phyloP scores from a whole-genome alignment of 2,888 invertebrate species.

The Pristionchus exspectatus region DNA sequence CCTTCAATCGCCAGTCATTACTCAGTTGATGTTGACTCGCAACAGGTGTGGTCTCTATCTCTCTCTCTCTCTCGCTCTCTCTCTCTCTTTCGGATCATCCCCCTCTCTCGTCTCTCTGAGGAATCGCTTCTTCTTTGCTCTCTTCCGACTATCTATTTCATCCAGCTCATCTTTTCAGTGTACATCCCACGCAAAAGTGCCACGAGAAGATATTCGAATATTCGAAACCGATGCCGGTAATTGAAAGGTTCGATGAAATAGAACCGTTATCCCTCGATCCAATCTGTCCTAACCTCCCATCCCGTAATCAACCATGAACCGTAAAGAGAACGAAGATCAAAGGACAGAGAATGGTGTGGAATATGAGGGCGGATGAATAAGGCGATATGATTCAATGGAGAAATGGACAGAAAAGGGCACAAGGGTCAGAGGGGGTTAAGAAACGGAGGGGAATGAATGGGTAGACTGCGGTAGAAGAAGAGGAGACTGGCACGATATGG shows the following conservation, averaged over 20 bases:
- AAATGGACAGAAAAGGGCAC: conserved; percentile 22
- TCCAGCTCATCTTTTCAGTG: conserved; percentile 3
- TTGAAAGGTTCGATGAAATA: no score
- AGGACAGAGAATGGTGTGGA: not conserved
- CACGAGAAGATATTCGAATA: no score
- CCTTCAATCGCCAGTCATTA: not conserved
- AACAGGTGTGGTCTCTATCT: conserved; percentile 40
- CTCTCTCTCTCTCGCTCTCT: not conserved
- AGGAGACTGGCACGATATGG: not conserved
- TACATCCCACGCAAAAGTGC: not conserved
- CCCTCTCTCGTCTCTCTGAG: not conserved
- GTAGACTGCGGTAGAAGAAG: not conserved
- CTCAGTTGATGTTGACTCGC: not conserved
- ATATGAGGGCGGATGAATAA: not conserved
- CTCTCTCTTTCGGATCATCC: not conserved
- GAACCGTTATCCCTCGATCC: not conserved
- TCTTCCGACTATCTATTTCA: not conserved
- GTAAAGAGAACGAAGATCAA: conserved; percentile 16
- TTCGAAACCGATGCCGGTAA: no score
- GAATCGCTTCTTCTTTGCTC: not conserved
- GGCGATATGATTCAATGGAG: not conserved
- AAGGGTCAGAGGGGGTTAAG: not conserved
- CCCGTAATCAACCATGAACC: not conserved
- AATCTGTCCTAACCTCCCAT: no score
- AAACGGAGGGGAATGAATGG: not conserved